Conservation (phyloP, 2,797 vertebrate species). For the Furcifer pardalis region DNA sequence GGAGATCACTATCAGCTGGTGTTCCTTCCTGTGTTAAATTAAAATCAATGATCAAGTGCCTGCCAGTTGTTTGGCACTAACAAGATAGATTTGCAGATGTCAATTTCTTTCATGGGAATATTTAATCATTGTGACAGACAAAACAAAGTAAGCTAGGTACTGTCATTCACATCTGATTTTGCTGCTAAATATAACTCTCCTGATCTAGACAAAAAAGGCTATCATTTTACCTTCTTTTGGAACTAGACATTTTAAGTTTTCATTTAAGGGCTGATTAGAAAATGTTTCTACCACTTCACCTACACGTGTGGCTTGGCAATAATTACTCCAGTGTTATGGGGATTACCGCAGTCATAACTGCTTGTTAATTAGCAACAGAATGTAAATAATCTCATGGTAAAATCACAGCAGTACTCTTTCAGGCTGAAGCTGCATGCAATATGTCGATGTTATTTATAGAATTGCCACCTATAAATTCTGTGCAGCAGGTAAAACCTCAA, state of each 20-base stretch:
- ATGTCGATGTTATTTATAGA: neutral
- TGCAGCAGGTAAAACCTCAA: neutral
- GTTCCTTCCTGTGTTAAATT: slow-evolving; percentile 71
- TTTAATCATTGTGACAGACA: slow-evolving; percentile 38
- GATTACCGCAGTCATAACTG: slow-evolving; percentile 5
- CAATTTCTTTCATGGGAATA: slow-evolving; percentile 27
- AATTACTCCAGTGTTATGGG: neutral
- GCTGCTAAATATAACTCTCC: neutral
- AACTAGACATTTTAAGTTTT: slow-evolving; percentile 16
- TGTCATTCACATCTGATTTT: slow-evolving; percentile 22
- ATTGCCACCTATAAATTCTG: neutral
- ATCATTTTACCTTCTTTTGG: slow-evolving; percentile 19
- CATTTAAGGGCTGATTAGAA: slow-evolving; percentile 2
- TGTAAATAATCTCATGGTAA: neutral
- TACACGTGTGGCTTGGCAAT: neutral
- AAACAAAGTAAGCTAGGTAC: slow-evolving; percentile 7
- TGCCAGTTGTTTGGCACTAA: slow-evolving; percentile 70
- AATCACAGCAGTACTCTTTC: neutral
- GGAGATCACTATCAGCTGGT: slow-evolving; percentile 66
- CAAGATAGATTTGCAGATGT: slow-evolving; percentile 62
- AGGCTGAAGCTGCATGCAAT: neutral
- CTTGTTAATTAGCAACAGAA: neutral
- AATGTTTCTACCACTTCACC: slow-evolving; percentile 8
- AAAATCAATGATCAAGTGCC: slow-evolving; percentile 69
- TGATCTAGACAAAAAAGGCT: neutral